Evolutionary conservation across 2,113 vertebrate genomes (phyloP).

Genomic region (Leucopsar rothschildi): DNA sequence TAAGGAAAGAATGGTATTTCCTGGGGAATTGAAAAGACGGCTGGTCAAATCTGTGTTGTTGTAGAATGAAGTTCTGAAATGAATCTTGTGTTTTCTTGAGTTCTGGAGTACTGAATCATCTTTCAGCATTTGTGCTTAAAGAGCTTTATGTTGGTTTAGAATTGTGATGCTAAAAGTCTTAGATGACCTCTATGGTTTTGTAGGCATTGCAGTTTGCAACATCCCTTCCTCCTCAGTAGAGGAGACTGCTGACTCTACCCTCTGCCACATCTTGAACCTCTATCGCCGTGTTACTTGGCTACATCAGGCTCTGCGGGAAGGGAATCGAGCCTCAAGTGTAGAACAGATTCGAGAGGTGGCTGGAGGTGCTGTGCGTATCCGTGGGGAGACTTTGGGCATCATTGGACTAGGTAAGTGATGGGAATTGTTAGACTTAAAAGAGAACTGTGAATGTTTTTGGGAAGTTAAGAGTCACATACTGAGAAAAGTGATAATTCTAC

Average conservation of each 20-base stretch:
- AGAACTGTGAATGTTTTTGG: background rate
- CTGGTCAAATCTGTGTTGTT: background rate
- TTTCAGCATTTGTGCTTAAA: background rate
- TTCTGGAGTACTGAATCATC: background rate
- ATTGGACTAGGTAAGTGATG: conserved; percentile 84
- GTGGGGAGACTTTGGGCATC: conserved; percentile 88
- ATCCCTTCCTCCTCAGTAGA: conserved; percentile 87
- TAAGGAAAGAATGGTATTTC: background rate
- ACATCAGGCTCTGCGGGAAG: conserved; percentile 87
- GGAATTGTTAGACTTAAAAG: background rate
- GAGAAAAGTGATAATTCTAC: background rate
- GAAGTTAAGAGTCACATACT: background rate
- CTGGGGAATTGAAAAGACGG: background rate
- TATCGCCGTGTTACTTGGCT: conserved; percentile 91
- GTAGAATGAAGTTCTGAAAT: background rate
- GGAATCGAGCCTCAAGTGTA: conserved; percentile 84
- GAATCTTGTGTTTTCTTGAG: background rate
- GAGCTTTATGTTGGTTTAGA: background rate
- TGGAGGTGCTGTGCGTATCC: conserved; percentile 88
- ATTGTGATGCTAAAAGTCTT: background rate
- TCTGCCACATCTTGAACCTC: conserved; percentile 89
- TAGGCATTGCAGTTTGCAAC: conserved; percentile 90
- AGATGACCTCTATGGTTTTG: background rate
- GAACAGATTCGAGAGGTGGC: conserved; percentile 91
- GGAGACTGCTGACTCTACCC: conserved; percentile 88